Evolutionary conservation across 2,797 vertebrate genomes (phyloP), one percentile per base, ranked within the genome.

Genomic region (Tinamus major): DNA sequence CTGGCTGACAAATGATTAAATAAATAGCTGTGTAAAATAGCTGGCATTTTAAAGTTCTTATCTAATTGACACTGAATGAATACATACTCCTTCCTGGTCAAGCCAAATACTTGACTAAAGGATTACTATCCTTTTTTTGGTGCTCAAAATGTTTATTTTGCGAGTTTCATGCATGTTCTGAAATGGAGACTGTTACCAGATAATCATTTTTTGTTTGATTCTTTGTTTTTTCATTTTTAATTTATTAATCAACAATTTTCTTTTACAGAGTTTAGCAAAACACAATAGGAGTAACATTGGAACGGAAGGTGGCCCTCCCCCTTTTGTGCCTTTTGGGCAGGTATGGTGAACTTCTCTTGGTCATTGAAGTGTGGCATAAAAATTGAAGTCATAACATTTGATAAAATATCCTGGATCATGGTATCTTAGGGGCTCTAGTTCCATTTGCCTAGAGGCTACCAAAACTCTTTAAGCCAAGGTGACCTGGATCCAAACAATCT

Each of bases 271-370:
- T 97, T 98, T 99, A 97, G 98, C 99, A 91, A 99, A 99, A 96
- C 99, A 99, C 97, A 99, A 97, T 97, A 98, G 99, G 97, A 99
- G 97, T 96, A 99, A 99, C 97, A 98, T 99, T 92, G 99, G 99
- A 94, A 98, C 99, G 6, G 99, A 99, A 97, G 99, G 99, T 67
- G 99, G 99, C 91, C 99, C 99, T 27, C 99, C 99, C 93, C 99
- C 99, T 46, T 99, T 99, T 97, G 96, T 99, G 89, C 98, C 99
- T 92, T 99, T 99, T 96, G 99, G 99, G 93, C 99, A 99, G 99
- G 99, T 99, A 98, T 51, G 74, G 85, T 85, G 14, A 44, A 62
- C 27, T 88, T 95, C 21, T 61, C 4, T 49, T 59, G 63, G 31
- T 64, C 2, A 15, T 46, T 59, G 9, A 23, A 26, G 23, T 44